phyloP scores from a whole-genome alignment of 2,113 vertebrate genomes.

The Damaliscus lunatus region DNA sequence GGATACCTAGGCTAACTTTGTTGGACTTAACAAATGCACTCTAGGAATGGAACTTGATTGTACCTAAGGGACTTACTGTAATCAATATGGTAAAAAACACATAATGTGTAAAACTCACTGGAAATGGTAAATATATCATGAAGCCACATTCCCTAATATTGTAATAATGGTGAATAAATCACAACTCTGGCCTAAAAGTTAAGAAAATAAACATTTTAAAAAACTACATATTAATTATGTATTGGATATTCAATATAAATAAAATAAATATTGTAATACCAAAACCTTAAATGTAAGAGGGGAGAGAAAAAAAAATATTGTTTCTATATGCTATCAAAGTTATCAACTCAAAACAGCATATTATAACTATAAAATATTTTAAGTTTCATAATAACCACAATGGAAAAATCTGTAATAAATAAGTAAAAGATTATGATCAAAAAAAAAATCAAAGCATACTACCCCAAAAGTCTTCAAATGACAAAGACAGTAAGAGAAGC shows the following conservation, averaged over 20 bases:
- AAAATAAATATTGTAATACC: background rate
- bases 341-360: background rate
- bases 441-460: background rate
- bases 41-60: background rate
- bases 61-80: background rate
- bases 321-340: background rate
- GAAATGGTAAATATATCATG: background rate
- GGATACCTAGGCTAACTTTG: background rate
- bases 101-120: background rate
- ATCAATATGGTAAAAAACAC: background rate
- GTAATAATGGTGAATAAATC: background rate
- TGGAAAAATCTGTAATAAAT: background rate
- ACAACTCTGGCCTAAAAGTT: background rate
- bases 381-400: background rate
- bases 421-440: background rate
- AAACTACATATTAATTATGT: background rate
- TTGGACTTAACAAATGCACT: background rate
- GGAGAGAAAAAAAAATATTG: background rate
- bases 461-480: background rate
- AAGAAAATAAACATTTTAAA: background rate
- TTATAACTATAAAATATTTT: background rate
- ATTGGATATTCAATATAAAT: background rate
- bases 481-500: background rate
- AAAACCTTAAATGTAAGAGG: background rate
- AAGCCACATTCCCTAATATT: background rate